phyloP scores from a whole-genome alignment of 2,797 vertebrate species.

The Kryptopterus vitreolus region DNA sequence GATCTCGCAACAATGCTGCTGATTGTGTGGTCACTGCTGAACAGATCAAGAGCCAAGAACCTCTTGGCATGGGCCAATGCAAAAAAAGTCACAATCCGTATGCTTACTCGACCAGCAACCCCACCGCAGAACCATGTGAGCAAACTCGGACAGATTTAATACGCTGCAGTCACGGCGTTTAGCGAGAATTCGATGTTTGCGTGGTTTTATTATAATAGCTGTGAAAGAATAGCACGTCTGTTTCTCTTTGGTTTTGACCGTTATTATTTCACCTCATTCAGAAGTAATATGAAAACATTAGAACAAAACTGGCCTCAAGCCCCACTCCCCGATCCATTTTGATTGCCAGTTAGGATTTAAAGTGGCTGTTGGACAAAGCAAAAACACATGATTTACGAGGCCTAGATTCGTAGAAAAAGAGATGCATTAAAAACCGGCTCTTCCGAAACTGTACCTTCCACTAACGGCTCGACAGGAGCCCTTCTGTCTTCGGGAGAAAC shows the following conservation, averaged over 20 bases:
- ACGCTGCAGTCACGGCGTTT: conserved; percentile 18
- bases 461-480: conserved; percentile 2
- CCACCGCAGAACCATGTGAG: conserved; percentile 20
- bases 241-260: conserved; percentile 1
- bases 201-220: conserved; percentile 12
- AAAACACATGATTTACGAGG: conserved; percentile 23
- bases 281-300: conserved; percentile 3
- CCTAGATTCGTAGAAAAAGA: conserved; percentile 26
- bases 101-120: conserved; percentile 39
- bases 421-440: conserved; percentile 17
- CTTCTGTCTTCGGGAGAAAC: neutral
- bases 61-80: conserved; percentile 24
- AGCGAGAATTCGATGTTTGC: conserved; percentile 6
- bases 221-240: neutral
- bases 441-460: conserved; percentile 16
- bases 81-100: conserved; percentile 47
- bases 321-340: neutral
- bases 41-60: conserved; percentile 23
- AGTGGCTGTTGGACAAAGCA: conserved; percentile 16
- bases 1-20: conserved; percentile 48
- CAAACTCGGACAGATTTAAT: conserved; percentile 33
- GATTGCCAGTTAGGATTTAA: neutral
- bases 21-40: conserved; percentile 40
- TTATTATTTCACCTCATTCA: conserved; percentile 8
- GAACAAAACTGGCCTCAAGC: conserved; percentile 9